These are phyloP conservation scores for Drosophila pachea DNA, from an alignment of 1,140 invertebrate species.

Conservation along the genomic window DNA sequence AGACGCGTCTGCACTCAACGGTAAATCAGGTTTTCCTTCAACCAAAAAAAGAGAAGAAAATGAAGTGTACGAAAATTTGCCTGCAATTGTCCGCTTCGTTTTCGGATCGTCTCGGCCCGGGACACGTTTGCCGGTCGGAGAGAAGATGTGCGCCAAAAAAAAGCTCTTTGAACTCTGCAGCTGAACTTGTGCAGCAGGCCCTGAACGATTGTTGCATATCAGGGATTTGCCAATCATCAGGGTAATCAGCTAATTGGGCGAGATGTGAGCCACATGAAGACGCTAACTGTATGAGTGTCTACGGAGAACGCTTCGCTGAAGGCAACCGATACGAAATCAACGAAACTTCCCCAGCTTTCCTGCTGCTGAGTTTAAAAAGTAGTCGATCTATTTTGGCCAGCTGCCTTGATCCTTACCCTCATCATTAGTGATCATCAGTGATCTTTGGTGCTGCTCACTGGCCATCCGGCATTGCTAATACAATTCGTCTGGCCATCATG, in stretches of 20 bases:
- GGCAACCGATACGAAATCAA: too few species aligned
- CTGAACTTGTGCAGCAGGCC: slow-evolving; percentile 15
- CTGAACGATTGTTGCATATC: slow-evolving; percentile 3
- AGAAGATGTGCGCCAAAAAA: slow-evolving; percentile 27
- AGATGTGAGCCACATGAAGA: too few species aligned
- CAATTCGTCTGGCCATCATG: slow-evolving; percentile 8
- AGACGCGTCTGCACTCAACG: slow-evolving; percentile 54
- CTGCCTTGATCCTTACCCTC: background rate
- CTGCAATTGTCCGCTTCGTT: slow-evolving; percentile 45
- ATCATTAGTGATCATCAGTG: background rate
- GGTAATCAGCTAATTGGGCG: slow-evolving; percentile 23
- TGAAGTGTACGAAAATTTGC: slow-evolving; percentile 53
- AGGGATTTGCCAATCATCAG: slow-evolving; percentile 19
- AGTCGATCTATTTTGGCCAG: background rate
- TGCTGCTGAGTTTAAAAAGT: too few species aligned
- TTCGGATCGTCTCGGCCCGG: slow-evolving; percentile 13
- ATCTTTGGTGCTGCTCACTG: background rate
- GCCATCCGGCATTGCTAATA: slow-evolving; percentile 8
- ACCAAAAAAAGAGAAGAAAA: slow-evolving; percentile 57
- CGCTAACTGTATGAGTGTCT: too few species aligned
- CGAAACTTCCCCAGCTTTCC: too few species aligned
- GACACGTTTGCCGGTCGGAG: slow-evolving; percentile 3
- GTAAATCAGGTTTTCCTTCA: slow-evolving; percentile 74
- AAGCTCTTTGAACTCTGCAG: slow-evolving; percentile 17
- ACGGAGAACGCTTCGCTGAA: too few species aligned